Evolutionary conservation across 2,113 vertebrate species (phyloP).

Genomic region (Etheostoma cragini): DNA sequence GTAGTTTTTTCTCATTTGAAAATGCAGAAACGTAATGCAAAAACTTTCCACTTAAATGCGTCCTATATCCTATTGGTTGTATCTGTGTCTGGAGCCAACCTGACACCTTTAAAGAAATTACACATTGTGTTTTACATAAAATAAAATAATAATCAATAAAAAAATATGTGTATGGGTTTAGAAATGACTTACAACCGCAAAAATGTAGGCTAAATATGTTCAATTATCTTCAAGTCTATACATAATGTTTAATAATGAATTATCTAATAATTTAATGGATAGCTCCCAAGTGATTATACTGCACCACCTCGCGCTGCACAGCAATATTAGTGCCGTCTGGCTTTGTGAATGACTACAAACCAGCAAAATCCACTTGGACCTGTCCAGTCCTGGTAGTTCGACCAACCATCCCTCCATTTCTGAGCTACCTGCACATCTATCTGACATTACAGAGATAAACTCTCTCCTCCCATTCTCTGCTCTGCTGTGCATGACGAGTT

Average conservation of each 20-base stretch:
- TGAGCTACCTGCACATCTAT: conserved; percentile 18
- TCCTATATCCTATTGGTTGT: background rate
- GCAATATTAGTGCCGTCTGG: background rate
- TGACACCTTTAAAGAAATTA: conserved; percentile 8
- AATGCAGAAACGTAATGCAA: background rate
- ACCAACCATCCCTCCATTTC: background rate
- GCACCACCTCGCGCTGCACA: background rate
- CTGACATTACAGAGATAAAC: conserved; percentile 35
- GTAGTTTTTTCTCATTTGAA: background rate
- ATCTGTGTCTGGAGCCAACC: background rate
- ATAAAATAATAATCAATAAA: background rate
- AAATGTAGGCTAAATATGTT: background rate
- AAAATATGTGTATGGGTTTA: background rate
- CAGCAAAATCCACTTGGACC: background rate
- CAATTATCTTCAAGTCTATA: conserved; percentile 8
- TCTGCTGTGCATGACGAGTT: conserved; percentile 19
- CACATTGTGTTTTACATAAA: background rate
- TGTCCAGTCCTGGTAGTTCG: background rate
- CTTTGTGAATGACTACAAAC: background rate
- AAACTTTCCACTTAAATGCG: background rate
- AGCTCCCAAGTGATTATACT: background rate
- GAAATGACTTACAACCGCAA: background rate
- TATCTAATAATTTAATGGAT: conserved; percentile 9
- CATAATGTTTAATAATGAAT: conserved; percentile 8
- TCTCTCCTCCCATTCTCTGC: conserved; percentile 10